Base-by-base conservation (phyloP, 2,797 vertebrate species). In the Apogon hyalosoma region DNA sequence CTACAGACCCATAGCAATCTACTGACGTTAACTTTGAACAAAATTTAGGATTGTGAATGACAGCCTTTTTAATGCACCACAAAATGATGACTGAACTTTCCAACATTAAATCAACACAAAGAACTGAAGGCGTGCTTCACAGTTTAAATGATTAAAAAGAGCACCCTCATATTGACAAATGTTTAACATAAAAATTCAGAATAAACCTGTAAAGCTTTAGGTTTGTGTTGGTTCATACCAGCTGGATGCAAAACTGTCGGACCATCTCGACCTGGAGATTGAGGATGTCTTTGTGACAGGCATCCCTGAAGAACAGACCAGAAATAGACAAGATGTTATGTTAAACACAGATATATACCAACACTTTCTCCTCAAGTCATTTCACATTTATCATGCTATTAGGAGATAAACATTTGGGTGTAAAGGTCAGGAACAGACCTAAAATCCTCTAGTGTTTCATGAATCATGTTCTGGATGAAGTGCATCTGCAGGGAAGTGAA, bases 211-310 rank as follows among this genome's bases (percentile, higher is more conserved):
- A 10, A 36, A 36, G 33, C 33, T 36, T 36, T 36, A 36, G 33
- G 31, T 3, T 7, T 24, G 13, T 11, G 18, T 18, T 4, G 9
- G 2, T 28, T 73, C 95, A 1, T 94, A 99, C 98, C 96, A 98
- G 78, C 77, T 99, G 97, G 86, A 98, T 92, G 87, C 97, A 98
- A 86, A 99, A 99, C 85, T 99, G 98, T 43, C 96, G 96, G 63
- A 99, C 94, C 97, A 99, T 99, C 90, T 99, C 98, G 73, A 99
- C 94, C 92, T 99, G 98, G 43, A 99, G 94, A 93, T 99, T 98
- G 79, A 99, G 93, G 63, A 99, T 94, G 85, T 99, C 98, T 81
- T 94, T 91, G 86, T 99, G 98, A 69, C 96, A 98, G 0, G 94
- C 81, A 77, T 98, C 96, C 83, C 98, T 99, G 87, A 57, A 2